phyloP scores from a whole-genome alignment of 2,797 vertebrate species.

The Syndactyla subalaris region DNA sequence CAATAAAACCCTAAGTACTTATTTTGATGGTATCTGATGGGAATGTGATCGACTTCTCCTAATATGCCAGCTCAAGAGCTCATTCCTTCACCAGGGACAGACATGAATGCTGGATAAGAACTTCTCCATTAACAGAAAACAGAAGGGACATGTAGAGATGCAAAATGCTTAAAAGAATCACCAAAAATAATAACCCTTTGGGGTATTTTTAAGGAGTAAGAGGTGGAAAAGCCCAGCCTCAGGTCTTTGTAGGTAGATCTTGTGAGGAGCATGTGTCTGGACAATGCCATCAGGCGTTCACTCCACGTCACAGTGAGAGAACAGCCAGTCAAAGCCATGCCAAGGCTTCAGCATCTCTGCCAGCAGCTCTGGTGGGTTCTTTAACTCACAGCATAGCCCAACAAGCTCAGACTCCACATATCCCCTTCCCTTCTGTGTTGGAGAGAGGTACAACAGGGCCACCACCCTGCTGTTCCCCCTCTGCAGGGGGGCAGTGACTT shows the following conservation, averaged over 20 bases:
- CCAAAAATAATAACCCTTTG: background rate
- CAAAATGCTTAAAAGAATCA: background rate
- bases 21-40: background rate
- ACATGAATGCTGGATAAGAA: accelerated
- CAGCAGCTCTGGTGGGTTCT: background rate
- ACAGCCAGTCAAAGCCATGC: background rate
- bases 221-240: background rate
- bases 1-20: background rate
- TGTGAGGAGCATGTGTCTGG: background rate
- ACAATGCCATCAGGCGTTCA: background rate
- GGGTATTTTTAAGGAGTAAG: background rate
- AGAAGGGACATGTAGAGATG: background rate
- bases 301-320: background rate
- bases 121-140: background rate
- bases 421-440: background rate
- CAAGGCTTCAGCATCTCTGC: background rate
- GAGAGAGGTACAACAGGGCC: background rate
- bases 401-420: accelerated
- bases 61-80: background rate
- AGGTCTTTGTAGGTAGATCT: background rate
- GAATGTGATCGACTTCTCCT: background rate
- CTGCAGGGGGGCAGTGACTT: background rate
- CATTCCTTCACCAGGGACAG: background rate
- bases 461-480: background rate
- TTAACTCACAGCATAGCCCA: background rate